Evolutionary conservation across 2,797 vertebrate species (phyloP).

Genomic region (Melanotaenia boesemani): DNA sequence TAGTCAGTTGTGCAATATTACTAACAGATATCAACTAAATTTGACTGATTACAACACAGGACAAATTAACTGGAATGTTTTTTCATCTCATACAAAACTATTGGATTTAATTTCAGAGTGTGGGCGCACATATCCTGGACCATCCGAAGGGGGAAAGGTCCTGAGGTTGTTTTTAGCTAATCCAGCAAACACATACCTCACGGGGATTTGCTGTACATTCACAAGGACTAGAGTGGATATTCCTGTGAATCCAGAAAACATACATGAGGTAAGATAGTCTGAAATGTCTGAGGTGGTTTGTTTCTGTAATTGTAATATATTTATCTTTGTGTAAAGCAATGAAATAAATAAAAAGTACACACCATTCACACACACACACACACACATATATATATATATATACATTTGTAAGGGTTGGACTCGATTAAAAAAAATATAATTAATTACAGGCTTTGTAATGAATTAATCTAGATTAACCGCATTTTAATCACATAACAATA

Average conservation of each 20-base stretch:
- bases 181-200: conserved; percentile 66
- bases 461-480: too few relatives aligned
- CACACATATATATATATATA: too few relatives aligned
- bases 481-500: too few relatives aligned
- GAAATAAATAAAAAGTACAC: too few relatives aligned
- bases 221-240: conserved; percentile 73
- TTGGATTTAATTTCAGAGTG: conserved; percentile 82
- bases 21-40: background rate
- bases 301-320: rapidly evolving
- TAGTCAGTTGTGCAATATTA: background rate
- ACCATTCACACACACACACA: too few relatives aligned
- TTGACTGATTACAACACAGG: background rate
- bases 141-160: conserved; percentile 76
- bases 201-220: conserved; percentile 83
- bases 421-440: too few relatives aligned
- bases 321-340: background rate
- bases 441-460: too few relatives aligned
- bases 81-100: conserved; percentile 4
- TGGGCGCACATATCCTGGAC: conserved; percentile 78
- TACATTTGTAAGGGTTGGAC: too few relatives aligned
- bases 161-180: conserved; percentile 79
- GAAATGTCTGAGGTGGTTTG: background rate
- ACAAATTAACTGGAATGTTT: background rate
- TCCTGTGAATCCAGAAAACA: conserved; percentile 75
- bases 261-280: conserved; percentile 81